phyloP scores from a whole-genome alignment of 2,797 vertebrate species.

The Avahi laniger region DNA sequence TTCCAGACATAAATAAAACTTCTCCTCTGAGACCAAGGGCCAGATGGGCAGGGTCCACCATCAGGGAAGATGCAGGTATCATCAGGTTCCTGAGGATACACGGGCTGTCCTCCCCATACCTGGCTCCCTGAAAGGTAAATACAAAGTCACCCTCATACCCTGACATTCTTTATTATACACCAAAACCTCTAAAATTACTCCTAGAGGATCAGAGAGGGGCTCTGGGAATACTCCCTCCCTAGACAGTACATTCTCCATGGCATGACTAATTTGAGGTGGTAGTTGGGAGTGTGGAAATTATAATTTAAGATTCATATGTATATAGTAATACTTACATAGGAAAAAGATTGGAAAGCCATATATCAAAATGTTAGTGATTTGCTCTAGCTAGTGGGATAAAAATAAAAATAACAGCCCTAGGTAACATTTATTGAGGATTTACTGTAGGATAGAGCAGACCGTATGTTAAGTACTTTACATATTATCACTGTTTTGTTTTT shows the following conservation, averaged over 20 bases:
- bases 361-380: slow-evolving; percentile 23
- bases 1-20: slow-evolving; percentile 95
- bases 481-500: neutral
- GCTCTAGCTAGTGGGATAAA: neutral
- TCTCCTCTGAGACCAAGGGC: slow-evolving; percentile 80
- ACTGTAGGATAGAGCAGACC: neutral
- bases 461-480: neutral
- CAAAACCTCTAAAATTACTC: neutral
- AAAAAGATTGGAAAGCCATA: neutral
- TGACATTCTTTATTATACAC: neutral
- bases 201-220: neutral
- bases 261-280: neutral
- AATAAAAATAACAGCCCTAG: neutral
- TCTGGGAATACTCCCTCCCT: neutral
- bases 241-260: neutral
- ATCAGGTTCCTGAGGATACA: slow-evolving; percentile 85
- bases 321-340: neutral
- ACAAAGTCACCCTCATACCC: neutral
- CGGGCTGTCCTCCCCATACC: slow-evolving; percentile 86
- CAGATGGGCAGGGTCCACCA: slow-evolving; percentile 85
- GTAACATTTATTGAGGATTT: neutral
- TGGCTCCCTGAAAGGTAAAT: slow-evolving; percentile 84
- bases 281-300: neutral
- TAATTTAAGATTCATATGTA: neutral
- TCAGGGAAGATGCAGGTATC: slow-evolving; percentile 88